These are phyloP conservation scores for Galerucella calmariensis DNA, from an alignment of 2,888 invertebrate genomes.

Conservation along the genomic window DNA sequence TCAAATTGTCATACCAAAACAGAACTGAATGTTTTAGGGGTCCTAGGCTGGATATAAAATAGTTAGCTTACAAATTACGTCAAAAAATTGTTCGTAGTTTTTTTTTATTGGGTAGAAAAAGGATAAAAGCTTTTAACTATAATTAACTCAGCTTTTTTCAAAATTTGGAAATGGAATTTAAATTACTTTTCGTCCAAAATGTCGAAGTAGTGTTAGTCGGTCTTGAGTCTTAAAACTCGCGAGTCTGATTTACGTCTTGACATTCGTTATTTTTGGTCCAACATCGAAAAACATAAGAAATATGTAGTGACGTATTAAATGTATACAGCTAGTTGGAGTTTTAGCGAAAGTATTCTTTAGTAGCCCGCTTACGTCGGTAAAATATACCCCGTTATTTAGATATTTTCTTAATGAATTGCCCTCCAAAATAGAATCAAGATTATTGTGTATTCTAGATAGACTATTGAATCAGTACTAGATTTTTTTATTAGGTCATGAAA, in stretches of 20 bases:
- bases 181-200: too few species aligned
- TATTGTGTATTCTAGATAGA: constrained; percentile 16
- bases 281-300: background rate
- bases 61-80: too few species aligned
- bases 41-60: too few species aligned
- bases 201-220: too few species aligned
- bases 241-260: background rate
- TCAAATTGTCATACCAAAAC: too few species aligned
- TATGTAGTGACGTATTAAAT: constrained; percentile 18
- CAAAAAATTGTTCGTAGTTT: too few species aligned
- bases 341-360: constrained; percentile 42
- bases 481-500: constrained; percentile 61
- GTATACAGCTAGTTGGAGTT: constrained; percentile 44
- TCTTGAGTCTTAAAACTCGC: too few species aligned
- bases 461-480: constrained; percentile 22
- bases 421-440: background rate
- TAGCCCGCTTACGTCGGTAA: constrained; percentile 49
- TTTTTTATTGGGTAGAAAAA: too few species aligned
- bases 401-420: background rate
- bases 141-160: too few species aligned
- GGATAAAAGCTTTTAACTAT: too few species aligned
- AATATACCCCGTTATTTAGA: constrained; percentile 9
- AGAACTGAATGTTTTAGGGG: too few species aligned
- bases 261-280: background rate
- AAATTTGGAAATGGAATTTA: too few species aligned